phyloP scores from a whole-genome alignment of 2,797 vertebrate species.

The Gastrophryne carolinensis region DNA sequence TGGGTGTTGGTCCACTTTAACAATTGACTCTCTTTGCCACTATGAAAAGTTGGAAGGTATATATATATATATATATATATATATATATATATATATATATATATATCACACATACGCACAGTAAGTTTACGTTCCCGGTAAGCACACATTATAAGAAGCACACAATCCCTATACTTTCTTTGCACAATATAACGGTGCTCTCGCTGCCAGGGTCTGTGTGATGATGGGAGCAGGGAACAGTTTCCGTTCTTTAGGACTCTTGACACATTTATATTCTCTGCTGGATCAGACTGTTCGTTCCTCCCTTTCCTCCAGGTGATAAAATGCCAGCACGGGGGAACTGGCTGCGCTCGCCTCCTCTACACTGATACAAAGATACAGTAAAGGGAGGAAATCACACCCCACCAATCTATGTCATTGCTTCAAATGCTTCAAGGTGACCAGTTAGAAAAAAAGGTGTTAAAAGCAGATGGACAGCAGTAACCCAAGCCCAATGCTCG shows the following conservation, averaged over 20 bases:
- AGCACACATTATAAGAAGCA: conserved; percentile 26
- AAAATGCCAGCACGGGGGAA: not conserved
- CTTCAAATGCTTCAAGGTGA: not conserved
- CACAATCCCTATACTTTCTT: not conserved
- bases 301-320: not conserved
- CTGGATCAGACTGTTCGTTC: not conserved
- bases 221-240: not conserved
- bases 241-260: not conserved
- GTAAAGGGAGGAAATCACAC: conserved; percentile 28
- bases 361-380: not conserved
- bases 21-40: no score
- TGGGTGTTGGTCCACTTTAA: no score
- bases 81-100: no score
- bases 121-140: no score
- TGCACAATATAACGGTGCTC: not conserved
- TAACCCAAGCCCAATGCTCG: no score
- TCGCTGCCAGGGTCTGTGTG: not conserved
- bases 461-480: no score
- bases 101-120: no score
- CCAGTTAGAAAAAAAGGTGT: not conserved
- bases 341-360: not conserved
- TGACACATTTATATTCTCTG: conserved; percentile 1
- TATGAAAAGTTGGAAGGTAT: no score
- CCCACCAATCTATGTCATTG: not conserved
- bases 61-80: no score